These are phyloP conservation scores for Penaeus monodon DNA, from an alignment of 2,888 invertebrate species.

Conservation along the genomic window DNA sequence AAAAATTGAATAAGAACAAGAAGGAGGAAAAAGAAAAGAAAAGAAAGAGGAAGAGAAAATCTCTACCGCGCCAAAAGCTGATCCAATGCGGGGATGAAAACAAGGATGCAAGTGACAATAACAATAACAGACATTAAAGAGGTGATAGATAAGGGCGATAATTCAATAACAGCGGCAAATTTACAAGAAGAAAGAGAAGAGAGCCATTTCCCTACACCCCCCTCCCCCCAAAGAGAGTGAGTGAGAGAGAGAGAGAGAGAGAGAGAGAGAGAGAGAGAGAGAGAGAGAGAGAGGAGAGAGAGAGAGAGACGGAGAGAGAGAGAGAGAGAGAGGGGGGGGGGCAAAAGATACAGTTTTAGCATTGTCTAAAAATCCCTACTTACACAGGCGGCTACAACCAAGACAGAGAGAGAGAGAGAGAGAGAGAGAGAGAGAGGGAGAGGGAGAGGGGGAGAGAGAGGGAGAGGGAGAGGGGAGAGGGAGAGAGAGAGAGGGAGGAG, in stretches of 20 bases:
- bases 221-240: background rate
- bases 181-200: background rate
- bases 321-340: background rate
- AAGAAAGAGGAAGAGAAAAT: background rate
- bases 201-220: too few species aligned
- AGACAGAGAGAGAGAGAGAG: constrained; percentile 28
- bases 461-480: constrained; percentile 1
- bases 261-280: background rate
- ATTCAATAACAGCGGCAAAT: background rate
- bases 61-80: too few species aligned
- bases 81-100: too few species aligned
- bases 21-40: background rate
- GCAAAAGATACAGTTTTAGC: too few species aligned
- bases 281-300: background rate
- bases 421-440: background rate
- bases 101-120: too few species aligned
- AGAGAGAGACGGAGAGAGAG: background rate
- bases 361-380: too few species aligned
- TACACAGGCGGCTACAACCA: too few species aligned
- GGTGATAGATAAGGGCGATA: background rate
- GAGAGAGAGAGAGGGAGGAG: background rate
- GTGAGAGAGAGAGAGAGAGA: background rate
- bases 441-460: constrained; percentile 27
- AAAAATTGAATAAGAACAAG: background rate
- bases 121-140: background rate